These are phyloP conservation scores for Peromyscus aztecus DNA, from an alignment of 2,797 vertebrate species.

Conservation along the genomic window DNA sequence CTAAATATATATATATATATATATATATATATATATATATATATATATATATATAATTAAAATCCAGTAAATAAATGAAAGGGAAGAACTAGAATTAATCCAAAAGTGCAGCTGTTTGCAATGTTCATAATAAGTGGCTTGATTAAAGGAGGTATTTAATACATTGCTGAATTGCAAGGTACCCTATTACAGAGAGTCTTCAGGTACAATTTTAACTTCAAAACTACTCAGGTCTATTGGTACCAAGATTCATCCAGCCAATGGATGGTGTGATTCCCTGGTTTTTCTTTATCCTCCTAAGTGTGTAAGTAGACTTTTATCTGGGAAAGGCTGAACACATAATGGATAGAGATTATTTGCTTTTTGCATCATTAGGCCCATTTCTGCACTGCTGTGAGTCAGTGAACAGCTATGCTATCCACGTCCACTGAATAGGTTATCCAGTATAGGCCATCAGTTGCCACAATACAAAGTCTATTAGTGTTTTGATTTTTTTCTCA, in stretches of 20 bases:
- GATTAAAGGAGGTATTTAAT: background rate
- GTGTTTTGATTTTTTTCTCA: background rate
- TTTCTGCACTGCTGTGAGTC: conserved; percentile 72
- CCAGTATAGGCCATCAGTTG: conserved; percentile 39
- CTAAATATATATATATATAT: too few relatives aligned
- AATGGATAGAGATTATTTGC: conserved; percentile 68
- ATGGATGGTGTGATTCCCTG: background rate
- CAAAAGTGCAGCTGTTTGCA: background rate
- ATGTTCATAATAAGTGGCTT: background rate
- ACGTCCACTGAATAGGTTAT: conserved; percentile 41
- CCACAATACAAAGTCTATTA: conserved; percentile 63
- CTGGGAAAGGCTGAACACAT: conserved; percentile 54
- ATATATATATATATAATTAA: background rate
- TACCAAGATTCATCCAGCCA: background rate
- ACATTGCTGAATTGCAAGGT: background rate
- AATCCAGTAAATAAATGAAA: background rate
- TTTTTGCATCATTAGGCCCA: conserved; percentile 69
- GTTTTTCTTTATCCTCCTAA: conserved; percentile 12
- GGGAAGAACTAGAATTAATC: conserved; percentile 11
- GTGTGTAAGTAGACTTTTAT: conserved; percentile 47
- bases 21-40: too few relatives aligned
- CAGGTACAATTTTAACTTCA: conserved; percentile 54
- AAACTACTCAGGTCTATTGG: conserved; percentile 32
- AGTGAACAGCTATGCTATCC: background rate
- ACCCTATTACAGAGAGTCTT: background rate